phyloP scores from a whole-genome alignment of 2,113 vertebrate species.

The Eidolon helvum region DNA sequence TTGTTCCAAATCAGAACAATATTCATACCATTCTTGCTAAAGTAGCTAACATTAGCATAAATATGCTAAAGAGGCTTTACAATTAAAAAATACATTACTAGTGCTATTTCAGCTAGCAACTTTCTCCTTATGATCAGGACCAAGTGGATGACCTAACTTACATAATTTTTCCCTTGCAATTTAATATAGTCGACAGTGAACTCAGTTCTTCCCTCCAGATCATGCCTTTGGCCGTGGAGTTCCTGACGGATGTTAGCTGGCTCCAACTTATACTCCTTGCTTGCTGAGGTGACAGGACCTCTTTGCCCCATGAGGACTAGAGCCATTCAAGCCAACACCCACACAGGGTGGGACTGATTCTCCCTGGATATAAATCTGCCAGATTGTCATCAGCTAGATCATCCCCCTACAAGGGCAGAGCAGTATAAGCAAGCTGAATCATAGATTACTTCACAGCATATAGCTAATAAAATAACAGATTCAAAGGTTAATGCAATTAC shows the following conservation, averaged over 20 bases:
- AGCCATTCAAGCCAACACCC: slow-evolving; percentile 54
- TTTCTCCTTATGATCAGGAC: not conserved
- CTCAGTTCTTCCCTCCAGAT: slow-evolving; percentile 51
- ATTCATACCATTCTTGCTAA: not conserved
- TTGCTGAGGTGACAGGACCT: slow-evolving; percentile 48
- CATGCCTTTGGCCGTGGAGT: slow-evolving; percentile 36
- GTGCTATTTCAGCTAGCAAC: not conserved
- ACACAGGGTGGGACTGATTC: slow-evolving; percentile 25
- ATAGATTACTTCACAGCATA: slow-evolving; percentile 59
- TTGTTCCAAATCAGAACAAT: not conserved
- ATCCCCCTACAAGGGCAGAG: slow-evolving; percentile 8
- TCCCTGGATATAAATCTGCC: slow-evolving; percentile 52
- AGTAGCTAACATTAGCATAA: not conserved
- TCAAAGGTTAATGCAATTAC: slow-evolving; percentile 45
- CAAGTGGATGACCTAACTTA: slow-evolving; percentile 36
- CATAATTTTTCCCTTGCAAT: slow-evolving; percentile 43
- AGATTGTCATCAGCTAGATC: slow-evolving; percentile 46
- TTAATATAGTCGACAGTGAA: slow-evolving; percentile 34
- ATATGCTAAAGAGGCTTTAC: not conserved
- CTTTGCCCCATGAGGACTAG: not conserved
- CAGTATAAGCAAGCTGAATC: slow-evolving; percentile 50
- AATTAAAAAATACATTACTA: slow-evolving; percentile 26
- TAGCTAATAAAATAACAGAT: slow-evolving; percentile 54
- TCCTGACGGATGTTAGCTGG: slow-evolving; percentile 40
- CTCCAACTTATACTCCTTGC: slow-evolving; percentile 34